A percentile compares a stretch with the other conserved stretches of the same genome.
Conservation (phyloP, 2,888 invertebrate species). For the Xanthia icteritia region DNA sequence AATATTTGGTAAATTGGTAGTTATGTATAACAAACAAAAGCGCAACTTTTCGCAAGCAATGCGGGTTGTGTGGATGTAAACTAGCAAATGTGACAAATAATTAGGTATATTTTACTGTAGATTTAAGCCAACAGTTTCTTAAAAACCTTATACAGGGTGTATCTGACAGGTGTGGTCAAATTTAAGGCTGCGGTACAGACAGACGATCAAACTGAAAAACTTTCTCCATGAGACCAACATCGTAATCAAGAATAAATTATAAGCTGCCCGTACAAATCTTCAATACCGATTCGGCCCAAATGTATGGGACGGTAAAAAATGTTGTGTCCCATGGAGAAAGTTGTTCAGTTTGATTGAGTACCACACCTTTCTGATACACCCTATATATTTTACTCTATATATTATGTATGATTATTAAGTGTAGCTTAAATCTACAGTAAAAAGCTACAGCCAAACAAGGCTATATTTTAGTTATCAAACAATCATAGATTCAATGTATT, state of each 20-base stretch:
- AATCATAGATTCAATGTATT: slow-evolving; percentile 27
- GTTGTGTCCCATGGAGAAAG: no score
- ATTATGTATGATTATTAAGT: neutral
- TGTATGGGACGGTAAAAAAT: no score
- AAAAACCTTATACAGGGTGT: neutral
- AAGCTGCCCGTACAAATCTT: no score
- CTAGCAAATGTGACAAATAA: slow-evolving; percentile 66
- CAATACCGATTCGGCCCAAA: no score
- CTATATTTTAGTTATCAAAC: slow-evolving; percentile 37
- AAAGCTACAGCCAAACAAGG: slow-evolving; percentile 38
- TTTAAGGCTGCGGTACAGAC: no score
- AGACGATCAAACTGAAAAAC: no score
- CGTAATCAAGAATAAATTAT: no score
- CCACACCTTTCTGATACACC: no score
- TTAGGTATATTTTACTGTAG: slow-evolving; percentile 8
- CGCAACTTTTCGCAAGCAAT: slow-evolving; percentile 59
- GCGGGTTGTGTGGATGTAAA: slow-evolving; percentile 74
- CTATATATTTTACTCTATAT: neutral
- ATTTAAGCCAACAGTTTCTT: slow-evolving; percentile 41
- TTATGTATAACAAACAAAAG: slow-evolving; percentile 57
- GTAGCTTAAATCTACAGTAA: slow-evolving; percentile 41
- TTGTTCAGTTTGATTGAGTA: no score
- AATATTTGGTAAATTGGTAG: slow-evolving; percentile 51
- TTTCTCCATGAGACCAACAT: no score
- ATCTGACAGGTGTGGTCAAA: no score